phyloP scores from a whole-genome alignment of 2,888 invertebrate genomes.

The Osmoderma eremita region DNA sequence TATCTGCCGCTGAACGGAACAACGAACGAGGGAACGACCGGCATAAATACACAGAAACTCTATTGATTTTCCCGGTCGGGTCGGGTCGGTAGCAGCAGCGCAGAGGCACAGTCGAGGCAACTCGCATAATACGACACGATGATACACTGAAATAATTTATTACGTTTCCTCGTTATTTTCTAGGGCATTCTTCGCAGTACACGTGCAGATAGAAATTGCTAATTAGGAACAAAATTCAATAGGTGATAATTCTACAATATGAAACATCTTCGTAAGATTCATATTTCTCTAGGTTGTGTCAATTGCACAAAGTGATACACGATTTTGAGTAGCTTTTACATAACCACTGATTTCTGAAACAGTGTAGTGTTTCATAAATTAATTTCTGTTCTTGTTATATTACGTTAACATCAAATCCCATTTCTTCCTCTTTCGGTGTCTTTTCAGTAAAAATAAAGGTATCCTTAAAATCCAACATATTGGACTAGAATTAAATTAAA shows the following conservation, averaged over 20 bases:
- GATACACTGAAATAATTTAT: slow-evolving; percentile 25
- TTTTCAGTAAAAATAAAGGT: too few species aligned
- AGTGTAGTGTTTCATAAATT: too few species aligned
- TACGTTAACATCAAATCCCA: too few species aligned
- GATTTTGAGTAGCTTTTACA: too few species aligned
- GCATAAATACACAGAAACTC: slow-evolving; percentile 28
- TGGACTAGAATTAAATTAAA: too few species aligned
- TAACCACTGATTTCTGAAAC: too few species aligned
- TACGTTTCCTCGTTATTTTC: slow-evolving; percentile 28
- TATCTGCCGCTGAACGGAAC: slow-evolving; percentile 20
- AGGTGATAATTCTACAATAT: neutral
- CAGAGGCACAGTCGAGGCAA: slow-evolving; percentile 21
- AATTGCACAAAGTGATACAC: too few species aligned
- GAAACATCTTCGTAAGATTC: too few species aligned
- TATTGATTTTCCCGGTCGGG: slow-evolving; percentile 39
- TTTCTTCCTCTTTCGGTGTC: too few species aligned
- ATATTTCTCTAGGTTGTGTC: too few species aligned
- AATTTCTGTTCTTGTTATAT: too few species aligned
- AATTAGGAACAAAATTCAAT: slow-evolving; percentile 14
- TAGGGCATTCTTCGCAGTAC: slow-evolving; percentile 1
- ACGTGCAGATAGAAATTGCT: neutral
- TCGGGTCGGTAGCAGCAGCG: slow-evolving; percentile 27
- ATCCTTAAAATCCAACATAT: too few species aligned
- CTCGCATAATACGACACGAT: slow-evolving; percentile 14
- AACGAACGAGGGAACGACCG: slow-evolving; percentile 27